Evolutionary conservation across 2,113 vertebrate genomes (phyloP), one percentile per base, ranked within the genome.

Genomic region (Steatornis caripensis): DNA sequence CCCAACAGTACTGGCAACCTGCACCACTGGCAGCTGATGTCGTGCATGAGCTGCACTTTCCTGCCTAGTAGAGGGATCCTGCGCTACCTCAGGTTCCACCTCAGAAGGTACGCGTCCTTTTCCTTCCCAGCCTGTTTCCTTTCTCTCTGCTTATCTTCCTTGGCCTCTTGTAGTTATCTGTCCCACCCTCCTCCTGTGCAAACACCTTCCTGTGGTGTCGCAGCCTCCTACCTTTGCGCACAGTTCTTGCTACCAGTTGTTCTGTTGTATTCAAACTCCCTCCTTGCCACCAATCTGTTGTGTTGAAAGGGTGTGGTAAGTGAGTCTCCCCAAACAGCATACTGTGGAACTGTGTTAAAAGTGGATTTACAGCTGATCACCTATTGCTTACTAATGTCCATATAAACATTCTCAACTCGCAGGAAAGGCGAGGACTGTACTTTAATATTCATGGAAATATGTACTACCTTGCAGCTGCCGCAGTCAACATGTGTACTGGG

Each of bases 31-130:
- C 99, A 99, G 96, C 98, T 99, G 74, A 99, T 99, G 95, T 98
- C 98, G 57, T 99, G 99, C 79, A 99, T 99, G 99, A 99, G 98
- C 97, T 99, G 99, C 96, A 99, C 99, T 29, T 99, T 99, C 93
- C 96, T 99, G 49, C 99, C 99, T 48, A 99, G 99, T 53, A 98
- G 99, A 71, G 98, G 97, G 76, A 99, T 99, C 88, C 98, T 99
- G 88, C 99, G 99, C 95, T 99, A 99, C 97, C 98, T 99, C 90
- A 98, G 98, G 90, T 99, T 99, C 96, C 99, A 99, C 88, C 98
- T 99, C 7, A 99, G 99, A 95, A 99, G 99, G 99, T 99, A 82
- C 97, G 80, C 0, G 2, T 15, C 32, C 48, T 41, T 49, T 51
- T 32, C 2, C 0, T 55, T 39, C 45, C 49, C 54, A 41, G 43